These are phyloP conservation scores for Eupithecia dodoneata DNA, from an alignment of 2,888 invertebrate species.

Conservation along the genomic window DNA sequence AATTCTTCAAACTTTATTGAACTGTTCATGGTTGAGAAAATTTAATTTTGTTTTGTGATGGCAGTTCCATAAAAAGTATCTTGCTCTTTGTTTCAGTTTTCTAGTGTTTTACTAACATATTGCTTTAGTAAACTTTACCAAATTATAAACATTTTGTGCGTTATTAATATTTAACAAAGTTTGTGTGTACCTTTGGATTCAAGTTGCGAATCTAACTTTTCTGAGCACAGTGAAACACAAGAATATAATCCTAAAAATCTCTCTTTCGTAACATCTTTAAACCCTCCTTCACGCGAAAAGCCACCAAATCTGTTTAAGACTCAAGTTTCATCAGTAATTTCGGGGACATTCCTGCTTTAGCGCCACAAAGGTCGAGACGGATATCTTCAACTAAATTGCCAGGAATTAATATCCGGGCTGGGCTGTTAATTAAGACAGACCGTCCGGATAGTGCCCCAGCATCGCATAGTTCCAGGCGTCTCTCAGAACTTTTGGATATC, in stretches of 20 bases:
- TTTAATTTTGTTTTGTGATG: neutral
- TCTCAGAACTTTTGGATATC: constrained; percentile 42
- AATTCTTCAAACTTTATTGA: constrained; percentile 4
- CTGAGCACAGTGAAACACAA: constrained; percentile 3
- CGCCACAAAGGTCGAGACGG: constrained; percentile 50
- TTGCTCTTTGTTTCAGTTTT: neutral
- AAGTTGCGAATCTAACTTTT: neutral
- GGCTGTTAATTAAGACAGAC: constrained; percentile 63
- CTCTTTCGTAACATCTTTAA: constrained; percentile 5
- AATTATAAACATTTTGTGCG: neutral
- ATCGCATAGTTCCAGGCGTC: constrained; percentile 46
- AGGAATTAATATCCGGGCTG: constrained; percentile 65
- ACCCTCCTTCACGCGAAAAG: constrained; percentile 14
- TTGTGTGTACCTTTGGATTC: neutral
- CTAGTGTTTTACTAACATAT: neutral
- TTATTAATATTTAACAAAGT: neutral
- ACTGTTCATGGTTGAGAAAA: neutral
- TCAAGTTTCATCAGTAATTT: constrained; percentile 35
- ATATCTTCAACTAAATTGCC: constrained; percentile 58
- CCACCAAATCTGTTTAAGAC: constrained; percentile 25
- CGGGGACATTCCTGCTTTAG: constrained; percentile 35
- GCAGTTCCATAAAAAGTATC: neutral
- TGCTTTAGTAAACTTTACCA: neutral
- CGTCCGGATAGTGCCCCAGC: constrained; percentile 52
- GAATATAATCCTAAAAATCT: constrained; percentile 3